Evolutionary conservation across 2,113 vertebrate genomes (phyloP), one percentile per base, ranked within the genome.

Genomic region (Ptilorrhoa leucosticta): DNA sequence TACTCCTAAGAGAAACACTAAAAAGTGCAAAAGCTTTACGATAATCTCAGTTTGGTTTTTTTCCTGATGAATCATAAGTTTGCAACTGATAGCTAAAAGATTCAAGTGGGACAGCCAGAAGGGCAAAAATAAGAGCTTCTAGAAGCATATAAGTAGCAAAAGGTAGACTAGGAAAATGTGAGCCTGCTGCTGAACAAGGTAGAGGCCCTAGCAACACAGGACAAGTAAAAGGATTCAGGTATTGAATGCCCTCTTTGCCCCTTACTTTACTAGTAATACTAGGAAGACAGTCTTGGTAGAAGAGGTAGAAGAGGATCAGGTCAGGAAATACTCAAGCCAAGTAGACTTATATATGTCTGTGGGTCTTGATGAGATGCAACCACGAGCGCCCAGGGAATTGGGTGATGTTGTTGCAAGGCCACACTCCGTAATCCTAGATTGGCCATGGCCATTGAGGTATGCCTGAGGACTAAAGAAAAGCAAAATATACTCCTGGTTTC

Each of bases 311-410:
- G 40, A 85, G 33, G 28, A 73, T 50, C 35, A 53, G 24, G 3
- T 30, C 12, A 60, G 40, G 31, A 28, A 82, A 54, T 30, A 19
- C 12, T 66, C 6, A 42, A 51, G 23, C 44, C 3, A 2, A 61
- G 11, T 13, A 5, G 4, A 51, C 4, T 20, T 27, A 3, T 0
- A 2, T 9, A 56, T 56, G 11, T 26, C 47, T 11, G 4, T 35
- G 15, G 21, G 6, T 26, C 39, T 33, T 51, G 20, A 21, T 40
- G 4, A 19, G 60, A 23, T 27, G 31, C 15, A 65, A 4, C 53
- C 37, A 71, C 0, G 0, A 87, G 21, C 0, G 0, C 15, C 20
- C 51, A 66, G 15, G 11, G 15, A 65, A 64, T 21, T 0, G 4
- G 31, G 6, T 50, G 37, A 33, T 66, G 11, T 19, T 26, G 31